A percentile compares a stretch with the other conserved stretches of the same genome.
phyloP scores from a whole-genome alignment of 2,888 invertebrate species.

The Anagyrus pseudococci region DNA sequence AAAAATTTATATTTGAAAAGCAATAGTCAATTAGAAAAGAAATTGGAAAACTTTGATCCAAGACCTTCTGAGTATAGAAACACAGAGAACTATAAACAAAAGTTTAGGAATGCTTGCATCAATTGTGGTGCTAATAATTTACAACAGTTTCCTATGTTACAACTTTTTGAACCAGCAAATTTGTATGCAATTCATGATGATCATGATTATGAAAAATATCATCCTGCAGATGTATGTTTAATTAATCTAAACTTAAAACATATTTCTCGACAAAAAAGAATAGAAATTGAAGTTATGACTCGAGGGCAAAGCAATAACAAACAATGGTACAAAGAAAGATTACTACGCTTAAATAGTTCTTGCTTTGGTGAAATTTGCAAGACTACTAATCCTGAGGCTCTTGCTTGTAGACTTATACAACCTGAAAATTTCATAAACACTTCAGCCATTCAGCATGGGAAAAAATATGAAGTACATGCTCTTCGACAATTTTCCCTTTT shows the following conservation, averaged over 20 bases:
- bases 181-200: constrained; percentile 8
- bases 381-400: not conserved
- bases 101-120: constrained; percentile 8
- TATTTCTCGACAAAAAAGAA: too few relatives aligned
- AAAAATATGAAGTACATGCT: not conserved
- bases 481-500: not conserved
- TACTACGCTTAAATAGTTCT: not conserved
- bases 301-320: not conserved
- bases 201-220: constrained; percentile 22
- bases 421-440: not conserved
- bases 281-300: not conserved
- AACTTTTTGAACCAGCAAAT: constrained; percentile 10
- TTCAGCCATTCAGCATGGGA: not conserved
- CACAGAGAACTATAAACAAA: not conserved
- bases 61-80: constrained; percentile 11
- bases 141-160: constrained; percentile 1
- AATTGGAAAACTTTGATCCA: constrained; percentile 13
- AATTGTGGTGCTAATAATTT: not conserved
- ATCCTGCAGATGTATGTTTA: constrained; percentile 17
- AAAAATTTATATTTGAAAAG: constrained; percentile 15
- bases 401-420: not conserved
- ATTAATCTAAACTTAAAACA: constrained; percentile 9
- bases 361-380: not conserved
- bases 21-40: not conserved
- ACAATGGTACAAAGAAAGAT: not conserved